Evolutionary conservation across 2,888 invertebrate genomes (phyloP).

Genomic region (Acanthosepion lycidas): DNA sequence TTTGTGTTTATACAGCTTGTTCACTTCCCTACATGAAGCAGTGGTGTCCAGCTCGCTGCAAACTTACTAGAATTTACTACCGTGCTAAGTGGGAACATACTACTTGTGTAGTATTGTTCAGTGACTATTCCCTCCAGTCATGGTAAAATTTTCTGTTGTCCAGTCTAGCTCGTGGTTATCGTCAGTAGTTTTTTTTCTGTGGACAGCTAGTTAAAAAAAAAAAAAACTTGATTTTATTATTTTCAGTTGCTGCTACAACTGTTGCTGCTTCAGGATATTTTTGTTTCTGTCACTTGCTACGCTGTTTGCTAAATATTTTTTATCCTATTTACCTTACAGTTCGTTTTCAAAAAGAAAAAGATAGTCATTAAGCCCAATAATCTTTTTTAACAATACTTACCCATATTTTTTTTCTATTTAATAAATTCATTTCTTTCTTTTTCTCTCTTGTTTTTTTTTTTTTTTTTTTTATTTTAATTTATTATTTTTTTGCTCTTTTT

Average conservation of each 20-base stretch:
- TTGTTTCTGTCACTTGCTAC: slow-evolving; percentile 40
- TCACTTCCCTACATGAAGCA: slow-evolving; percentile 48
- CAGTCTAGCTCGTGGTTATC: slow-evolving; percentile 34
- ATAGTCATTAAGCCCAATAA: no score
- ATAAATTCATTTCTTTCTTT: no score
- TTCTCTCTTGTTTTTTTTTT: no score
- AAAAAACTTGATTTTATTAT: slow-evolving; percentile 25
- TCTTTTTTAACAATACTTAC: no score
- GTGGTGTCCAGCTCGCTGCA: slow-evolving; percentile 45
- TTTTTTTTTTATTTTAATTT: not conserved
- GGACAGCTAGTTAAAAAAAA: not conserved
- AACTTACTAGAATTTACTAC: slow-evolving; percentile 47
- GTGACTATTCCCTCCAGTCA: slow-evolving; percentile 46
- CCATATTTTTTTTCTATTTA: no score
- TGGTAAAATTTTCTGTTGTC: slow-evolving; percentile 44
- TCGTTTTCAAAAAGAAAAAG: not conserved
- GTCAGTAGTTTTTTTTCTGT: slow-evolving; percentile 38
- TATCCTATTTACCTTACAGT: not conserved
- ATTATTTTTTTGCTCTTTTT: not conserved
- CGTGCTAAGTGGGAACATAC: slow-evolving; percentile 45
- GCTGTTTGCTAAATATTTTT: not conserved
- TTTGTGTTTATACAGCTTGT: slow-evolving; percentile 48
- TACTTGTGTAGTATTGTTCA: slow-evolving; percentile 47
- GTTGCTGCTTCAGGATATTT: slow-evolving; percentile 44
- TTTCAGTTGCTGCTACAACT: slow-evolving; percentile 44